Base-by-base conservation (phyloP, 2,797 vertebrate genomes). In the Telmatherina bonti region DNA sequence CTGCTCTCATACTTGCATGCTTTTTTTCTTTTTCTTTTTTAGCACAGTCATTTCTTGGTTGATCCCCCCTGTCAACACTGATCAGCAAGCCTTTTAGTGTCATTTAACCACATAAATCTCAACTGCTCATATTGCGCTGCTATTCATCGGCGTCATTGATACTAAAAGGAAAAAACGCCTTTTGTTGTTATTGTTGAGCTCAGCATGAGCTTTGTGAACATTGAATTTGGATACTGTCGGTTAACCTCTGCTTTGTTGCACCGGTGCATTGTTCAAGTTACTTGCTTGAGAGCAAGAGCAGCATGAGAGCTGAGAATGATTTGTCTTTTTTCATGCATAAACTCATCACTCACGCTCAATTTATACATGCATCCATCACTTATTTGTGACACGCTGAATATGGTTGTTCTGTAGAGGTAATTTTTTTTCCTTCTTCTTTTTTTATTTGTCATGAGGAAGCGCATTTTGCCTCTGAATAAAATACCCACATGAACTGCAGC, bases 161-260 rank as follows among this genome's bases (percentile, higher is more conserved):
- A 93, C 92, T 85, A 90, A 91, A 91, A 91, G 91, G 90, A 90
- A 92, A n/a, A 92, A 92, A 91, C 80, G 86, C 86, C 87, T 93
- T 93, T 93, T 93, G 93, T 93, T 93, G 92, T 93, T 93, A 93
- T 92, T 93, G 93, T 93, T 64, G 86, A 90, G 89, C 92, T 91
- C 92, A 90, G 88, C 90, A 74, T 89, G 91, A 91, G 91, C 91
- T 92, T 92, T 92, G 92, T 91, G 92, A 93, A 92, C 91, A 92
- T 88, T 93, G 91, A 92, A 93, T 93, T 93, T 82, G 90, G 92
- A 93, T 93, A 93, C 91, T 92, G 92, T 93, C 87, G 88, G 88
- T 91, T 93, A 91, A 93, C 90, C 92, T 90, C 90, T 84, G 87
- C 88, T 92, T 92, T 93, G 88, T 91, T 90, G 85, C 91, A 89